A percentile compares a stretch with the other conserved stretches of the same genome.
phyloP scores from a whole-genome alignment of 2,888 invertebrate species.

The Metalampra italica region DNA sequence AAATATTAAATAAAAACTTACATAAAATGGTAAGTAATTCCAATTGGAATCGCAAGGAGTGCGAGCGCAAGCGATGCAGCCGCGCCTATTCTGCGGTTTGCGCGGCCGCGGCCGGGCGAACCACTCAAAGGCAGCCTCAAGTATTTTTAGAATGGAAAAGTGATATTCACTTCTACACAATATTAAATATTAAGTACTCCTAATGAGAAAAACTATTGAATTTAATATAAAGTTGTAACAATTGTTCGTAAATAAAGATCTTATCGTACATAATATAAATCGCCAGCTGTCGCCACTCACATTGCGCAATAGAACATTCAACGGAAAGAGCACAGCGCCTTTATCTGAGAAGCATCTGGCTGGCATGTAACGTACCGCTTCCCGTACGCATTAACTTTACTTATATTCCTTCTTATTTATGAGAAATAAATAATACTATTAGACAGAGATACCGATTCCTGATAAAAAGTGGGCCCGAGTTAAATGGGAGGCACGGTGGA shows the following conservation, averaged over 20 bases:
- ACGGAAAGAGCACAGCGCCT: conserved; percentile 52
- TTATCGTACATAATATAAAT: conserved; percentile 41
- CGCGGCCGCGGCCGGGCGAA: conserved; percentile 44
- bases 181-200: conserved; percentile 11
- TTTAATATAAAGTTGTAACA: conserved; percentile 15
- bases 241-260: conserved; percentile 51
- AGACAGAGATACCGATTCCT: conserved; percentile 77
- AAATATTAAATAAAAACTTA: conserved; percentile 76
- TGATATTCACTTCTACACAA: conserved; percentile 18
- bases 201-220: neutral
- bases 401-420: conserved; percentile 75
- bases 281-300: conserved; percentile 46
- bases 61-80: conserved; percentile 46
- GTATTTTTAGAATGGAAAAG: conserved; percentile 39
- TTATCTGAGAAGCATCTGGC: conserved; percentile 65
- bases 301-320: conserved; percentile 55
- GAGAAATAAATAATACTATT: conserved; percentile 79
- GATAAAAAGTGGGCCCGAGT: conserved; percentile 78
- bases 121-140: conserved; percentile 28
- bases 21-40: conserved; percentile 74
- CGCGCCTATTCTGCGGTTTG: conserved; percentile 60
- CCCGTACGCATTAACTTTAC: conserved; percentile 72
- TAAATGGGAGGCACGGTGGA: conserved; percentile 76
- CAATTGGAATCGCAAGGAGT: conserved; percentile 63
- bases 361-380: conserved; percentile 69